These are phyloP conservation scores for Lymantria monacha DNA, from an alignment of 2,888 invertebrate genomes.

Conservation along the genomic window DNA sequence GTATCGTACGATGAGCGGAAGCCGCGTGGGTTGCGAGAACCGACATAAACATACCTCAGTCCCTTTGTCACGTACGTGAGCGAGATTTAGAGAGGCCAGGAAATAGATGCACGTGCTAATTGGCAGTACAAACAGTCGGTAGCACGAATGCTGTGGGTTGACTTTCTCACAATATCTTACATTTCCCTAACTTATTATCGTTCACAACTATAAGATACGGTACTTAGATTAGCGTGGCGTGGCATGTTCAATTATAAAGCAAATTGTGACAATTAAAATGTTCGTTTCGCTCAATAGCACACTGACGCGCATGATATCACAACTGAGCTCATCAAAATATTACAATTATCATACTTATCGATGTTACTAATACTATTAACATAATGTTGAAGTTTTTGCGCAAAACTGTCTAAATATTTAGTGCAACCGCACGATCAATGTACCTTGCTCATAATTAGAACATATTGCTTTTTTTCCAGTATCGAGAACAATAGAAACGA, in stretches of 20 bases:
- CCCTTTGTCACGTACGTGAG: slow-evolving; percentile 43
- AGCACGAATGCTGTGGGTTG: slow-evolving; percentile 39
- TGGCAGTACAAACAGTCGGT: slow-evolving; percentile 47
- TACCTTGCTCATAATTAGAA: background rate
- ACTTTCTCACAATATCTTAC: slow-evolving; percentile 43
- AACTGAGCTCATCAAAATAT: slow-evolving; percentile 62
- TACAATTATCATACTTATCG: slow-evolving; percentile 33
- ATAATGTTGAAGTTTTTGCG: slow-evolving; percentile 12
- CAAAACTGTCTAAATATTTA: slow-evolving; percentile 1
- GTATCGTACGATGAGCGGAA: slow-evolving; percentile 57
- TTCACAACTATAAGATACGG: slow-evolving; percentile 19
- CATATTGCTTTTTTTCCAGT: background rate
- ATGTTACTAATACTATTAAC: slow-evolving; percentile 23
- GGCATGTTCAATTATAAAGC: slow-evolving; percentile 45
- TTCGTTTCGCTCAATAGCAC: slow-evolving; percentile 43
- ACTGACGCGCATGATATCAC: slow-evolving; percentile 59
- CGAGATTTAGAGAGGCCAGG: slow-evolving; percentile 52
- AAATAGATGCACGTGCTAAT: slow-evolving; percentile 60
- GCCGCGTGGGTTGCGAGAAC: slow-evolving; percentile 35
- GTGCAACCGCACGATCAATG: slow-evolving; percentile 1
- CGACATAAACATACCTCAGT: slow-evolving; percentile 25
- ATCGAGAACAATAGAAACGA: slow-evolving; percentile 3
- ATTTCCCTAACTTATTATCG: slow-evolving; percentile 41
- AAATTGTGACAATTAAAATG: slow-evolving; percentile 63
- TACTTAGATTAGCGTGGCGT: slow-evolving; percentile 15